Base-by-base conservation (phyloP, 2,113 vertebrate species). In the Zosterops pallidus region DNA sequence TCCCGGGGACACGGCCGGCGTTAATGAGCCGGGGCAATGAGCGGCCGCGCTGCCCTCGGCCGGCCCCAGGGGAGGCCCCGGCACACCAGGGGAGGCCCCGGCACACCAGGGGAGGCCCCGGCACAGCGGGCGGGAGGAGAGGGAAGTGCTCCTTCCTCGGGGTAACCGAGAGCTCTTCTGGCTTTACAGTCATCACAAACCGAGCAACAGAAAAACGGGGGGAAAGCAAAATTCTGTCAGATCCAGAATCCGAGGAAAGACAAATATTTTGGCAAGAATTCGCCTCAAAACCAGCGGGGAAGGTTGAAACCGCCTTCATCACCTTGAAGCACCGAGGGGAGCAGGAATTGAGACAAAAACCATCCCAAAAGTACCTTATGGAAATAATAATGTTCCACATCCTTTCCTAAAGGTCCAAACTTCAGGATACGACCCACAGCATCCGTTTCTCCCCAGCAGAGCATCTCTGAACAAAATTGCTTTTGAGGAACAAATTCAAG, bases 371-470 rank as follows among this genome's bases (percentile, higher is more conserved):
- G 6, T 1, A 2, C 39, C n/a, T 37, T 0, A 15, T 8, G 41
- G 4, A 28, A 44, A 20, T 5, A 13, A 33, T 13, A 5, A 0
- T 0, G 2, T 31, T 46, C 62, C 62, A 14, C 39, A 0, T 0
- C 2, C 7, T 13, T 20, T 19, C 63, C 55, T 13, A 6, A 22
- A 69, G 39, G 22, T n/a, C 1, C 1, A 33, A 46, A 24, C 29
- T 29, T 39, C 0, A 25, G 18, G 52, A 6, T 3, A 14, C 22
- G 21, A 2, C 33, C 47, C 41, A 4, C 19, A 19, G 72, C 18
- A 37, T 55, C 7, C 5, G 18, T 1, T 20, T 19, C 5, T 13
- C 4, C 21, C 12, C 53, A 26, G 63, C 28, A n/a, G 26, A 59
- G 9, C 63, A 68, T 14, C 22, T 31, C 62, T 13, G 25, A 57